Percentiles rank a stretch among this genome's conserved stretches.
phyloP scores from a whole-genome alignment of 2,797 vertebrate species.

The Chelmon rostratus region DNA sequence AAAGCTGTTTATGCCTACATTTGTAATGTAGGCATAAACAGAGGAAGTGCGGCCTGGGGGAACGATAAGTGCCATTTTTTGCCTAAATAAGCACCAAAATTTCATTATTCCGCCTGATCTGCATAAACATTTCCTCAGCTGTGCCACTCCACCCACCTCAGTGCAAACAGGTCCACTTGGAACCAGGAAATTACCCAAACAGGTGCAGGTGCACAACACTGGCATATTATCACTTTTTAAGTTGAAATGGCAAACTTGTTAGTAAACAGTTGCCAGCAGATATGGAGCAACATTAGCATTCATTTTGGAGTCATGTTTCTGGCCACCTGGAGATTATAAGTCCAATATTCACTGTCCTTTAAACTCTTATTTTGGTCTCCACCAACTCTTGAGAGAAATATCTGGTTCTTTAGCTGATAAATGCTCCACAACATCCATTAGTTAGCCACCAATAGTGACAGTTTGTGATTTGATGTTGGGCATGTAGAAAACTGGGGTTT shows the following conservation, averaged over 20 bases:
- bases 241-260: background rate
- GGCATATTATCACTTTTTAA: background rate
- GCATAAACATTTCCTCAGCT: slow-evolving; percentile 20
- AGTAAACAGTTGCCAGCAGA: background rate
- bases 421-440: background rate
- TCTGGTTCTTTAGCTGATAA: background rate
- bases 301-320: background rate
- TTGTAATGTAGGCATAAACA: background rate
- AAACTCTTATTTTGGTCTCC: slow-evolving; percentile 1
- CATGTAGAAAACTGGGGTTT: background rate
- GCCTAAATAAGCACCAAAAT: slow-evolving; percentile 5
- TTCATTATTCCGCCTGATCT: slow-evolving; percentile 6
- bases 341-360: background rate
- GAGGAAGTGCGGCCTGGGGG: background rate
- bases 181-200: slow-evolving; percentile 14
- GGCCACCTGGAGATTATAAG: background rate
- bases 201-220: background rate
- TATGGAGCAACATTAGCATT: background rate
- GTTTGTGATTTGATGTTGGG: background rate
- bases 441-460: background rate
- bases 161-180: slow-evolving; percentile 3
- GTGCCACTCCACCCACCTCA: background rate
- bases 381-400: background rate
- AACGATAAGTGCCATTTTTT: background rate
- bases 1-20: background rate